Evolutionary conservation across 2,888 invertebrate genomes (phyloP).

Genomic region (Cylindroiulus punctatus): DNA sequence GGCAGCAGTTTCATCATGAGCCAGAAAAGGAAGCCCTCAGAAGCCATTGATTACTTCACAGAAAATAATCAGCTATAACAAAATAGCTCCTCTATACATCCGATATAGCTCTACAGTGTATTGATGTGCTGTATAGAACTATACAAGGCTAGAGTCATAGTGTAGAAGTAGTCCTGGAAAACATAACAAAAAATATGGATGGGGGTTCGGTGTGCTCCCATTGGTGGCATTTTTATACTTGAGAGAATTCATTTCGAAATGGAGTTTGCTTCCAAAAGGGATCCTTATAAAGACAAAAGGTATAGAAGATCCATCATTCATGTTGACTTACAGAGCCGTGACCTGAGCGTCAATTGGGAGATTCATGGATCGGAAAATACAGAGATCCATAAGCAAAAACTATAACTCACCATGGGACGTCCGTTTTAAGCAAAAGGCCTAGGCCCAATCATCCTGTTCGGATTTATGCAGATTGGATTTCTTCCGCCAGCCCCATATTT

Average conservation of each 20-base stretch:
- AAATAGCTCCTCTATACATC: neutral
- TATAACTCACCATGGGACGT: conserved; percentile 43
- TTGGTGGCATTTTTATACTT: conserved; percentile 45
- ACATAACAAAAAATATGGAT: conserved; percentile 30
- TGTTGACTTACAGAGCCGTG: conserved; percentile 45
- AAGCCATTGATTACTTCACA: conserved; percentile 20
- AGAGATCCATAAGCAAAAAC: conserved; percentile 43
- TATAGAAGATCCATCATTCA: conserved; percentile 40
- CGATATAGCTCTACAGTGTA: neutral
- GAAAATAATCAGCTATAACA: neutral
- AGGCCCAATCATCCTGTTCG: conserved; percentile 20
- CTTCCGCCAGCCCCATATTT: conserved; percentile 34
- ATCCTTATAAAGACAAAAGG: conserved; percentile 40
- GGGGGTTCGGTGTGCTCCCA: conserved; percentile 11
- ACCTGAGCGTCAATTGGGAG: conserved; percentile 43
- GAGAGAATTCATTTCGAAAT: conserved; percentile 45
- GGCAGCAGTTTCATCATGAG: neutral
- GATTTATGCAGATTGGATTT: conserved; percentile 43
- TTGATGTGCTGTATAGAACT: neutral
- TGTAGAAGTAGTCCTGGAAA: neutral
- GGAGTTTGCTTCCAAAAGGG: conserved; percentile 35
- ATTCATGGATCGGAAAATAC: conserved; percentile 47
- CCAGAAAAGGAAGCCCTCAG: neutral
- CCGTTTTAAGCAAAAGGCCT: conserved; percentile 15
- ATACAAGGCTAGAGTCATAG: too few relatives aligned